These are phyloP conservation scores for Ypsolopha sequella DNA, from an alignment of 2,888 invertebrate genomes.

Conservation along the genomic window DNA sequence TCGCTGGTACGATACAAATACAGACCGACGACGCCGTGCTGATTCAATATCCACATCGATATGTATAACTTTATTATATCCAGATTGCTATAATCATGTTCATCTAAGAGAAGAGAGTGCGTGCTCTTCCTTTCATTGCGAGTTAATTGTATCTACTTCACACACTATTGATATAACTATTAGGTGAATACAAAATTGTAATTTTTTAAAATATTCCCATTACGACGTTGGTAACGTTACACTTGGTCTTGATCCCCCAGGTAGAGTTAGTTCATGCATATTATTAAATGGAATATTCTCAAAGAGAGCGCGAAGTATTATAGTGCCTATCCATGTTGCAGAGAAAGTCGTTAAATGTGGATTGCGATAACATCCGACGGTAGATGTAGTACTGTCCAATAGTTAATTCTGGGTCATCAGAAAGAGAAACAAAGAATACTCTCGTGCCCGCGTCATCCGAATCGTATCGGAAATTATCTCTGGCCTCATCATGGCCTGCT, in stretches of 20 bases:
- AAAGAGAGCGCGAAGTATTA: constrained; percentile 2
- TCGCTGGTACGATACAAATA: background rate
- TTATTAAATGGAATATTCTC: background rate
- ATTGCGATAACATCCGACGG: constrained; percentile 18
- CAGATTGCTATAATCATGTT: background rate
- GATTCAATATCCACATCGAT: background rate
- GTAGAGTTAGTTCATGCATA: background rate
- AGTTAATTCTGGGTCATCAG: too few relatives aligned
- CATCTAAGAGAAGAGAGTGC: too few relatives aligned
- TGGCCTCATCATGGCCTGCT: too few relatives aligned
- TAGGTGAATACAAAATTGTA: too few relatives aligned
- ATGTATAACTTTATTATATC: background rate
- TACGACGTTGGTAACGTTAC: too few relatives aligned
- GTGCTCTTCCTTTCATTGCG: too few relatives aligned
- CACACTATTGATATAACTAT: too few relatives aligned
- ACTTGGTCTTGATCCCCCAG: background rate
- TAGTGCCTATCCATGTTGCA: constrained; percentile 10
- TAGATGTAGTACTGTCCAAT: background rate
- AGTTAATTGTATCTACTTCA: too few relatives aligned
- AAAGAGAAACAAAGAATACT: too few relatives aligned
- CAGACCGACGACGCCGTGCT: background rate
- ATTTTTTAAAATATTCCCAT: too few relatives aligned
- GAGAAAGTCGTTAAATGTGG: constrained; percentile 26
- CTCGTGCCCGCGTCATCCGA: too few relatives aligned
- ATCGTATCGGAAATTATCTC: too few relatives aligned